These are phyloP conservation scores for Endomychus coccineus DNA, from an alignment of 2,888 invertebrate species.

Conservation along the genomic window DNA sequence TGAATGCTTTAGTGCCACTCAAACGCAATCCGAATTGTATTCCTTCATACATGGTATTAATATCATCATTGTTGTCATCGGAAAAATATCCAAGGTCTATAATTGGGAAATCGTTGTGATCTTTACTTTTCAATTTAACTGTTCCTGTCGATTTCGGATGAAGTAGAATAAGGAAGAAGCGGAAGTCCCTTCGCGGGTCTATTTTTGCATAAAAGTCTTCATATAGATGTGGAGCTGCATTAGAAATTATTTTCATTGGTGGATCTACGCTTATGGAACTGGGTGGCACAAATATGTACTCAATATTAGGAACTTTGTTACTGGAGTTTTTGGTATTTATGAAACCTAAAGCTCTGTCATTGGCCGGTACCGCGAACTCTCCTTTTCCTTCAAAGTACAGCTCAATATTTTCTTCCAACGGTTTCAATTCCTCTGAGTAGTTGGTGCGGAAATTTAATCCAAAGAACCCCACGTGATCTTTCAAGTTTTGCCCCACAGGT, in stretches of 20 bases:
- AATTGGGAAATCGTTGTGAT: conserved; percentile 29
- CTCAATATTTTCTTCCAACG: conserved; percentile 14
- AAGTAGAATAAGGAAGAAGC: conserved; percentile 21
- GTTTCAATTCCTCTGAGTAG: not conserved
- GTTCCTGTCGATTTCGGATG: conserved; percentile 29
- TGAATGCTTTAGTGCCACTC: conserved; percentile 50
- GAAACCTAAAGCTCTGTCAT: not conserved
- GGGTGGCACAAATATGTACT: conserved; percentile 4
- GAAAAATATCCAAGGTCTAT: conserved; percentile 27
- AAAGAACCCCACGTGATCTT: conserved; percentile 35
- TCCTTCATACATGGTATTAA: conserved; percentile 58
- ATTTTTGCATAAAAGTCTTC: not conserved
- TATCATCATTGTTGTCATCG: conserved; percentile 42
- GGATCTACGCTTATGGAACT: conserved; percentile 1
- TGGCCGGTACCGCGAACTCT: conserved; percentile 15
- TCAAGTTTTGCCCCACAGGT: conserved; percentile 26
- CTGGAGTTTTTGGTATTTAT: not conserved
- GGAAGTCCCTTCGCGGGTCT: conserved; percentile 19
- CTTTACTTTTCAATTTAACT: conserved; percentile 26
- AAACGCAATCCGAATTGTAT: conserved; percentile 39
- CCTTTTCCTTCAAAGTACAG: conserved; percentile 21
- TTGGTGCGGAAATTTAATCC: conserved; percentile 9
- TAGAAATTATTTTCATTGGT: conserved; percentile 2
- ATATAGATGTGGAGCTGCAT: not conserved
- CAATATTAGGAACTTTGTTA: conserved; percentile 1